Evolutionary conservation across 1,140 invertebrate genomes (phyloP).

Genomic region (Hormaphis cornu): DNA sequence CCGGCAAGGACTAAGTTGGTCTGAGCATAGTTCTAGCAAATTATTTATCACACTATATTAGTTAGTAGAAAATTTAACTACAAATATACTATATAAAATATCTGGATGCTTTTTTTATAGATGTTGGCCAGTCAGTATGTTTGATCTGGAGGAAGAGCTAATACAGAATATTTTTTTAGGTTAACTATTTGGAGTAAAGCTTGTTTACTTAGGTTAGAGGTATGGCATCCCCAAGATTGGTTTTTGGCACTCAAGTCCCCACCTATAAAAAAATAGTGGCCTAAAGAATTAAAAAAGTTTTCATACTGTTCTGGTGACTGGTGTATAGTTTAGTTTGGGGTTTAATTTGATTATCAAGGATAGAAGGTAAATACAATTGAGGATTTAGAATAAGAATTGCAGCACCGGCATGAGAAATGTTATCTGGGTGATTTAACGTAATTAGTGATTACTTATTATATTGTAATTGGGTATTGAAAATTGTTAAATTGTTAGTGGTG

Average conservation of each 20-base stretch:
- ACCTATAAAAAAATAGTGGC: not conserved
- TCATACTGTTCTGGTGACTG: not conserved
- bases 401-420: not conserved
- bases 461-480: slow-evolving; percentile 18
- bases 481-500: slow-evolving; percentile 31
- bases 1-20: not conserved
- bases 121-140: slow-evolving; percentile 14
- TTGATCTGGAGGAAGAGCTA: not conserved
- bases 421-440: not conserved
- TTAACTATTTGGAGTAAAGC: not conserved
- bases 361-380: not conserved
- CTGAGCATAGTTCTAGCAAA: not conserved
- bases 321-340: too few species aligned
- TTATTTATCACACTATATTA: not conserved
- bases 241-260: slow-evolving; percentile 13
- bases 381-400: slow-evolving; percentile 1
- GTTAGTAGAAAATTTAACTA: not conserved
- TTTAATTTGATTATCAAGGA: not conserved
- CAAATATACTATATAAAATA: slow-evolving; percentile 3
- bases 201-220: not conserved
- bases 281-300: not conserved
- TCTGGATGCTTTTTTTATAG: not conserved
- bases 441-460: too few species aligned
- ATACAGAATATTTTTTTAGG: not conserved
- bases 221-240: too few species aligned